Percentiles rank a stretch among this genome's conserved stretches.
Evolutionary conservation across 1,140 invertebrate species (phyloP).

Genomic region (Trialeurodes vaporariorum): DNA sequence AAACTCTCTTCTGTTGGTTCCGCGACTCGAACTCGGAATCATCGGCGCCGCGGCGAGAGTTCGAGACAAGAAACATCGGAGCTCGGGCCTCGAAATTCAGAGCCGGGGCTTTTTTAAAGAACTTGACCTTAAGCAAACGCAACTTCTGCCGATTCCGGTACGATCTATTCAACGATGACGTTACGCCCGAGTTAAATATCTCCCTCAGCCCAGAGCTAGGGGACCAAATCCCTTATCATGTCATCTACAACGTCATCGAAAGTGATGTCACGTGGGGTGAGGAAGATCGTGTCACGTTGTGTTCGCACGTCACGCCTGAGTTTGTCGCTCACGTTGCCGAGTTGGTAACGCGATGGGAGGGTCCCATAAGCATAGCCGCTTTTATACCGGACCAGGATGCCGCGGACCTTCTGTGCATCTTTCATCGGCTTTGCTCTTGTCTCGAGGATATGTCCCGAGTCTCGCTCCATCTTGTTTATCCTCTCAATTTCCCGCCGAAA

Average conservation of each 20-base stretch:
- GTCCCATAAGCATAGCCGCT: slow-evolving; percentile 55
- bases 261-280: slow-evolving; percentile 33
- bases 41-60: background rate
- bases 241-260: slow-evolving; percentile 50
- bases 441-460: slow-evolving; percentile 53
- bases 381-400: slow-evolving; percentile 57
- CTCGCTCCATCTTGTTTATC: slow-evolving; percentile 56
- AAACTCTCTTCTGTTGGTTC: background rate
- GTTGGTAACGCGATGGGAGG: slow-evolving; percentile 57
- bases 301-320: slow-evolving; percentile 61
- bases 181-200: slow-evolving; percentile 37
- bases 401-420: slow-evolving; percentile 43
- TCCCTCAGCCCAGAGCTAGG: slow-evolving; percentile 43
- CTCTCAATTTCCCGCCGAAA: slow-evolving; percentile 30
- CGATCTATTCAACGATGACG: slow-evolving; percentile 41
- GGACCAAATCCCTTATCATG: slow-evolving; percentile 42
- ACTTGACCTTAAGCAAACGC: slow-evolving; percentile 36
- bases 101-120: slow-evolving; percentile 23
- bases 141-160: slow-evolving; percentile 51
- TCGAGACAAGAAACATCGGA: too few species aligned
- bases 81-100: background rate
- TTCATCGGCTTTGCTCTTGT: slow-evolving; percentile 49
- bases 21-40: background rate
- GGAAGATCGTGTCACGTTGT: slow-evolving; percentile 41
- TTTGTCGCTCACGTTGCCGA: slow-evolving; percentile 57